Base-by-base conservation (phyloP, 2,888 invertebrate genomes). In the Achlya flavicornis region DNA sequence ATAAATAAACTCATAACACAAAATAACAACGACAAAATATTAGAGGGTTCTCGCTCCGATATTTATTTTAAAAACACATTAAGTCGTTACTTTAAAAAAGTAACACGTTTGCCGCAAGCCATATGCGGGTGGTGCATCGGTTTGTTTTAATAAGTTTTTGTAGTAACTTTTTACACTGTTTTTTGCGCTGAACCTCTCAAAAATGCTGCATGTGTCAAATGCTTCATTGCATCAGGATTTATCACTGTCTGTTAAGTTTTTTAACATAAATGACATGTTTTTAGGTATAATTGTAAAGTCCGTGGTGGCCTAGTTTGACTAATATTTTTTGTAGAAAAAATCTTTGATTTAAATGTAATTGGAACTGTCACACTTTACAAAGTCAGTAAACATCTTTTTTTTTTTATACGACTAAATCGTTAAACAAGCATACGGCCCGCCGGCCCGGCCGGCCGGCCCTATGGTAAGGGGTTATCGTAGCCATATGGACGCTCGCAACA, bases 161-260 rank as follows among this genome's bases (percentile, higher is more conserved):
- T 35, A 63, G 58, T 43, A 67, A 63, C 74, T 67, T 66, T 67
- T 61, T 46, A 5, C 12, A 46, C 8, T 58, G 19, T 60, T 67
- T 74, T 70, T 71, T 66, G 63, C 65, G 63, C n/a, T 57, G 61
- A 16, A 35, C n/a, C 58, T 64, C 59, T 62, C 69, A 74, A 70
- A 73, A 71, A 66, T 68, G 68, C 63, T 73, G 76, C 84, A 85
- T 77, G 79, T 86, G 87, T 84, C 87, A 83, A 75, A 78, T 72
- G 73, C 74, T 76, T 88, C 86, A 87, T 86, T 85, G 79, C 77
- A 70, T 66, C 61, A 69, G 69, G 81, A 87, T 86, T 86, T 86
- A 84, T 84, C 69, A 69, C 71, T 76, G 79, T 79, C 78, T 74
- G 64, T 67, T 65, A 66, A 63, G 65, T 73, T 73, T 72, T 72